A percentile compares a stretch with the other conserved stretches of the same genome.
Conservation (phyloP, 2,797 vertebrate species). For the Valencia hispanica region DNA sequence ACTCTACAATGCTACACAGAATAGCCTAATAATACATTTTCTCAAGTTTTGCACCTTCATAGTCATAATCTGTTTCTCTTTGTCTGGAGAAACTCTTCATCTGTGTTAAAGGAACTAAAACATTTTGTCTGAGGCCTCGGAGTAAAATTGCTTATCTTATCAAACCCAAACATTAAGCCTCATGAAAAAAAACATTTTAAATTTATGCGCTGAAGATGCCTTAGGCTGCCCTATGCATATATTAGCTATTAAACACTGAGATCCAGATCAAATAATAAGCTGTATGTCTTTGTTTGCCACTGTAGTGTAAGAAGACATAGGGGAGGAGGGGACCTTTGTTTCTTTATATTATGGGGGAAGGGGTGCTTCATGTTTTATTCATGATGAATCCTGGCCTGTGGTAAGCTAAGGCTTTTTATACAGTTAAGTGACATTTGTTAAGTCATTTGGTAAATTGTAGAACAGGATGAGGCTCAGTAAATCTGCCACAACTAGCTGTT, state of each 20-base stretch:
- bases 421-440: slow-evolving; percentile 71
- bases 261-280: slow-evolving; percentile 49
- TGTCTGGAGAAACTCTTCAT: slow-evolving; percentile 1
- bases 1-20: background rate
- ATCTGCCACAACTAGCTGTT: slow-evolving; percentile 29
- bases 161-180: slow-evolving; percentile 43
- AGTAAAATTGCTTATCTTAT: slow-evolving; percentile 44
- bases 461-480: slow-evolving; percentile 52
- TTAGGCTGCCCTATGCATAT: slow-evolving; percentile 14
- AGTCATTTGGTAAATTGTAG: slow-evolving; percentile 73
- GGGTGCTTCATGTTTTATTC: slow-evolving; percentile 73
- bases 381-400: slow-evolving; percentile 55
- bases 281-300: slow-evolving; percentile 35
- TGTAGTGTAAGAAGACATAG: slow-evolving; percentile 33
- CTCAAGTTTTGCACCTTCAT: background rate
- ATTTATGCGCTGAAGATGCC: slow-evolving; percentile 50
- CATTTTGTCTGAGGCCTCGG: background rate
- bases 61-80: background rate
- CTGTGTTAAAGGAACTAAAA: slow-evolving; percentile 13
- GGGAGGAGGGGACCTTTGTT: slow-evolving; percentile 34
- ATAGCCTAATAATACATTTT: background rate
- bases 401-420: slow-evolving; percentile 53
- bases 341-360: slow-evolving; percentile 25
- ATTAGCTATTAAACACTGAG: slow-evolving; percentile 39
- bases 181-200: slow-evolving; percentile 32